phyloP scores from a whole-genome alignment of 2,888 invertebrate genomes.

The Catocala nupta region DNA sequence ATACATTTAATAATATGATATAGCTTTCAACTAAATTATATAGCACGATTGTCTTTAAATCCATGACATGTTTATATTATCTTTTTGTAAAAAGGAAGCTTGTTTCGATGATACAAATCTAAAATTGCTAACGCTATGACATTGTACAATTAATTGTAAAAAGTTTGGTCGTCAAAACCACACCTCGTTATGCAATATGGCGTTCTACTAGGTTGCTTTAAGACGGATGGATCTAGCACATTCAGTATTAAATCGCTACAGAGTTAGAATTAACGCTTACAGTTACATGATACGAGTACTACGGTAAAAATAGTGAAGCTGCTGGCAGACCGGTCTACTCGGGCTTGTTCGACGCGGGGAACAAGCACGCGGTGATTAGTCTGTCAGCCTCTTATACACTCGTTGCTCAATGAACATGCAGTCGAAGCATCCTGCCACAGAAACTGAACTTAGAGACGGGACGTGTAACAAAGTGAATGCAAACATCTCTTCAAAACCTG shows the following conservation, averaged over 20 bases:
- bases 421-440: constrained; percentile 44
- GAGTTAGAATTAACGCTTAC: constrained; percentile 75
- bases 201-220: constrained; percentile 69
- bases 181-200: constrained; percentile 61
- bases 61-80: constrained; percentile 4
- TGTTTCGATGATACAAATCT: constrained; percentile 11
- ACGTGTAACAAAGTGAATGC: constrained; percentile 35
- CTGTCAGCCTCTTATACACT: constrained; percentile 50
- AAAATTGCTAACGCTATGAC: constrained; percentile 19
- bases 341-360: constrained; percentile 15
- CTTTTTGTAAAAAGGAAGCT: constrained; percentile 16
- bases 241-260: constrained; percentile 77
- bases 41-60: constrained; percentile 10
- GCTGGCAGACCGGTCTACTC: constrained; percentile 48
- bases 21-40: constrained; percentile 14
- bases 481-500: neutral
- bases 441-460: constrained; percentile 35
- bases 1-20: constrained; percentile 6
- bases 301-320: constrained; percentile 64
- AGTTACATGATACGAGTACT: constrained; percentile 68
- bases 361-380: constrained; percentile 35
- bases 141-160: constrained; percentile 30
- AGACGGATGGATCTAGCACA: constrained; percentile 80
- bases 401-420: constrained; percentile 53
- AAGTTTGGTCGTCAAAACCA: constrained; percentile 55